Base-by-base conservation (phyloP, 2,113 vertebrate genomes). In the Prinia subflava region DNA sequence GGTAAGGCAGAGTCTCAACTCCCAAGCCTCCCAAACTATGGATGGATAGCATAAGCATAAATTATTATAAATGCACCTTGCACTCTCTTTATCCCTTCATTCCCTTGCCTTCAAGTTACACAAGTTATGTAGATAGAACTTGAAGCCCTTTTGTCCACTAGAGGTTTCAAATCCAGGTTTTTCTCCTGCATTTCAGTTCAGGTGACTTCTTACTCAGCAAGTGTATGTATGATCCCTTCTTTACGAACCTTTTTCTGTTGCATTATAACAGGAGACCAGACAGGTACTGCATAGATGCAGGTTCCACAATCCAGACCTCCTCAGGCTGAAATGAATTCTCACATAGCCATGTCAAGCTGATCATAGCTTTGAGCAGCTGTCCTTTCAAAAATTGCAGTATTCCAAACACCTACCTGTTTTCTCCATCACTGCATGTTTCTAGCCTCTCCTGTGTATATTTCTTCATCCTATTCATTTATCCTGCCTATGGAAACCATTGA, bases 331-430 rank as follows among this genome's bases (percentile, higher is more conserved):
- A 21, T 3, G 8, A 2, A 0, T 52, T 71, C 16, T 8, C 33
- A 28, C 31, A 41, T 42, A 70, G 16, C 30, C 6, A 0, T 16
- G 8, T 64, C 7, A 1, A 7, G 6, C 62, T 75, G 11, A 3
- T 1, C 23, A 35, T 18, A 19, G 31, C 52, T 67, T 49, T 63
- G 22, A 86, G 53, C 27, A 35, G 7, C 31, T 65, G 3, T 65
- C 27, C 42, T 30, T 75, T 59, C 35, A 55, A 31, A 85, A 81
- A 57, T 22, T 6, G 10, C 5, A 35, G 2, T 28, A 21, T 42
- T 80, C 11, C 57, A 63, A 73, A 47, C 15, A 42, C 14, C 8
- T 41, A 55, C 46, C 50, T 37, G 25, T 62, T 57, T 44, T 62
- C n/a, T 35, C 55, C 28, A 15, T 42, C 44, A 13, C 6, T 49